These are phyloP conservation scores for Accipiter cooperii DNA, from an alignment of 2,113 vertebrate genomes.

Conservation along the genomic window DNA sequence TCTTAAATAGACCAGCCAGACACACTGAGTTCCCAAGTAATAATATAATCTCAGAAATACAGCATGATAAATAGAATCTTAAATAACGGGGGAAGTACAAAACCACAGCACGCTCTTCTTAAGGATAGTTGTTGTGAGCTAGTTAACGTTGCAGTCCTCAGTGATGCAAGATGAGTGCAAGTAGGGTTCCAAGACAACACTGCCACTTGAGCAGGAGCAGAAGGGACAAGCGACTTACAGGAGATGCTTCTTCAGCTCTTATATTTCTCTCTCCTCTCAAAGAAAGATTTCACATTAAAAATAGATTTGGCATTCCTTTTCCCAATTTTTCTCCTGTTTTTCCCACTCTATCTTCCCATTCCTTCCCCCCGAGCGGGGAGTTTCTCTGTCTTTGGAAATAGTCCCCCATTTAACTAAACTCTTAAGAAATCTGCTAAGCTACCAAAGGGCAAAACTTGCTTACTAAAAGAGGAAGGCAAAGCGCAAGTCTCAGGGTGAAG, in stretches of 20 bases:
- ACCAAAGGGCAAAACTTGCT: not conserved
- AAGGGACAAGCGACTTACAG: not conserved
- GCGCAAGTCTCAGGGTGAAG: not conserved
- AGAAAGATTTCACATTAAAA: not conserved
- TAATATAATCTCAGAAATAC: not conserved
- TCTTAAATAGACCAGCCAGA: not conserved
- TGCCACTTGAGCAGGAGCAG: not conserved
- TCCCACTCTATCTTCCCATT: not conserved
- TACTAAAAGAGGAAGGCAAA: not conserved
- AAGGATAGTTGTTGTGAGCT: not conserved
- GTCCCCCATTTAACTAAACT: not conserved
- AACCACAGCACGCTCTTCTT: not conserved
- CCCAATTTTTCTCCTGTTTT: not conserved
- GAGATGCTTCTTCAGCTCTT: not conserved
- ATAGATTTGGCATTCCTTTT: not conserved
- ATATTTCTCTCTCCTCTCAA: not conserved
- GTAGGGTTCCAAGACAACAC: not conserved
- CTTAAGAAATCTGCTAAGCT: not conserved
- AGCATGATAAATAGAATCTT: not conserved
- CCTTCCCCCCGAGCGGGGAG: not conserved
- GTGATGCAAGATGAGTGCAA: not conserved
- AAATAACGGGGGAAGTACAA: not conserved
- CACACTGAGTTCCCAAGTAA: not conserved
- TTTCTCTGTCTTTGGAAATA: not conserved
- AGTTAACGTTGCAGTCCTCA: not conserved